Percentiles rank a stretch among this genome's conserved stretches.
Evolutionary conservation across 53 echinoderm and acorn worm species (phyloP).

Genomic region (Holothuria leucospilota): DNA sequence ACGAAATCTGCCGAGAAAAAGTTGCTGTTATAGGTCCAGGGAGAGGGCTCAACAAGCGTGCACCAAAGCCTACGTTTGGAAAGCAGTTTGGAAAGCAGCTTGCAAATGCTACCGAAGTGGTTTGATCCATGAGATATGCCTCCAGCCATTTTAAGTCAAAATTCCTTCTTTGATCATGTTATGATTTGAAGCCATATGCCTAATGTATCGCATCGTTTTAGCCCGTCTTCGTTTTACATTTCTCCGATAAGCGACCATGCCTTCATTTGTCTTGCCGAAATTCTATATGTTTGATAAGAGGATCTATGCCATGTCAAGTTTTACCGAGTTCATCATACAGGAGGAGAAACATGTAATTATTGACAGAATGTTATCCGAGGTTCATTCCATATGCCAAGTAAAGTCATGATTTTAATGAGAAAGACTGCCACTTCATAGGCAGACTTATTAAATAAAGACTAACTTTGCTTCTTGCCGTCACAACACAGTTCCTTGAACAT

Average conservation of each 20-base stretch:
- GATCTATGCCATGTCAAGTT: no score
- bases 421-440: no score
- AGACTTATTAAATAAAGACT: no score
- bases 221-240: slow-evolving; percentile 13
- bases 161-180: slow-evolving; percentile 22
- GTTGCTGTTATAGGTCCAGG: slow-evolving; percentile 38
- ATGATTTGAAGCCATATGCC: slow-evolving; percentile 38
- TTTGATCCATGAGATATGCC: slow-evolving; percentile 33
- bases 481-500: no score
- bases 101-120: slow-evolving; percentile 22
- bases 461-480: no score
- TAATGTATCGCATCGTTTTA: slow-evolving; percentile 19
- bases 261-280: slow-evolving; percentile 33
- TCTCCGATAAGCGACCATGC: slow-evolving; percentile 17
- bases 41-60: slow-evolving; percentile 33
- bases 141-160: slow-evolving; percentile 35
- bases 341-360: no score
- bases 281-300: neutral
- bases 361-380: no score
- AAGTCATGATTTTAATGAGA: no score
- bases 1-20: slow-evolving; percentile 21
- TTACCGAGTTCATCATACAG: no score
- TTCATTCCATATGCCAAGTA: no score
- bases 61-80: slow-evolving; percentile 26
- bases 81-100: slow-evolving; percentile 15